A percentile compares a stretch with the other conserved stretches of the same genome.
Evolutionary conservation across 2,797 vertebrate genomes (phyloP).

Genomic region (Pteropus rufus): DNA sequence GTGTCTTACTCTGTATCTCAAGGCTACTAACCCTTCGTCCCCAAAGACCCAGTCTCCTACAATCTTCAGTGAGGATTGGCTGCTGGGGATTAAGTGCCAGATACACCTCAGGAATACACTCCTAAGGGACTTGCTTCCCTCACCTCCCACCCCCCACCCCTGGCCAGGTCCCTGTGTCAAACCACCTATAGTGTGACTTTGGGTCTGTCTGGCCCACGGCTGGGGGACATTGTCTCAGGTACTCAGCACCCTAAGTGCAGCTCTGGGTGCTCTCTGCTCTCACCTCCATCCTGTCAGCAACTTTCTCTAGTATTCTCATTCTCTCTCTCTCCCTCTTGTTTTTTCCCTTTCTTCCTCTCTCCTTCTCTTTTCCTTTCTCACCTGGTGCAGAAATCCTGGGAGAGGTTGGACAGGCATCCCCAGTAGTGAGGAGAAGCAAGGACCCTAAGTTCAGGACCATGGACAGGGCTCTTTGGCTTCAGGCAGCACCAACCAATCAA

Average conservation of each 20-base stretch:
- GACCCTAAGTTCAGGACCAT: conserved; percentile 14
- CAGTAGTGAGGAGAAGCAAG: background rate
- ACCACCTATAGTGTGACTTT: background rate
- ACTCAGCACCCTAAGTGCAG: background rate
- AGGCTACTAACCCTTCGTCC: background rate
- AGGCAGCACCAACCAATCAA: rapidly evolving
- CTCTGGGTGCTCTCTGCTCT: background rate
- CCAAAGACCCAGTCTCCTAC: background rate
- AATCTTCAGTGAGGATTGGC: background rate
- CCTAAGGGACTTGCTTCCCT: background rate
- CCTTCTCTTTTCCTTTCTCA: background rate
- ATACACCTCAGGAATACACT: background rate
- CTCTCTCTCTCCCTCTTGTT: too few species aligned
- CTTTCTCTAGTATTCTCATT: background rate
- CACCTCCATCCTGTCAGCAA: background rate
- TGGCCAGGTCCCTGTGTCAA: background rate
- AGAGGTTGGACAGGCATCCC: background rate
- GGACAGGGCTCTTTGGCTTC: background rate
- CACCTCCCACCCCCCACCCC: too few species aligned
- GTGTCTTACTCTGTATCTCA: background rate
- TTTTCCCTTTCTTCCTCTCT: too few species aligned
- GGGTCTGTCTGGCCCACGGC: background rate
- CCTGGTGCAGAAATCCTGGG: background rate
- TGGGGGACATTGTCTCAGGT: background rate
- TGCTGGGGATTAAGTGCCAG: background rate